phyloP scores from a whole-genome alignment of 1,140 invertebrate species.

The Drosophila kepulauana region DNA sequence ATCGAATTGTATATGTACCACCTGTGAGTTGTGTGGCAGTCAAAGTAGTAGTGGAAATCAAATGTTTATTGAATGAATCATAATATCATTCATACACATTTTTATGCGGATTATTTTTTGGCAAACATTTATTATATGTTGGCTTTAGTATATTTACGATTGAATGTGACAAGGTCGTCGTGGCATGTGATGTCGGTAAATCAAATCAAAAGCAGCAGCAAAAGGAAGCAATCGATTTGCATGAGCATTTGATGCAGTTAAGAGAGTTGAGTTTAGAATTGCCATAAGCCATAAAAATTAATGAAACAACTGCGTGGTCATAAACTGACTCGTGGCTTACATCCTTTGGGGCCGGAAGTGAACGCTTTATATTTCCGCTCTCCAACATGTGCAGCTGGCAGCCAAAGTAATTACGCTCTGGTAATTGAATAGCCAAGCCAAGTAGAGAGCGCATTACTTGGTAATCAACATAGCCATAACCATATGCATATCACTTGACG shows the following conservation, averaged over 20 bases:
- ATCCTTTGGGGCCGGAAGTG: slow-evolving; percentile 60
- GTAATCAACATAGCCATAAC: slow-evolving; percentile 24
- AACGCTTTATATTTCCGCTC: slow-evolving; percentile 50
- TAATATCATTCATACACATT: slow-evolving; percentile 15
- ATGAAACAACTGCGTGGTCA: slow-evolving; percentile 20
- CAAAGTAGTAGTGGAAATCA: slow-evolving; percentile 13
- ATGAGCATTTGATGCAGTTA: slow-evolving; percentile 12
- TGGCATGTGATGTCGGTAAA: slow-evolving; percentile 18
- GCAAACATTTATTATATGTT: neutral
- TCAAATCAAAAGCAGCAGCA: slow-evolving; percentile 6
- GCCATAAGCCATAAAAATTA: slow-evolving; percentile 33
- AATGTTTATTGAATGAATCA: slow-evolving; percentile 40
- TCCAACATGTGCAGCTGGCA: slow-evolving; percentile 13
- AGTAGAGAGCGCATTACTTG: slow-evolving; percentile 16
- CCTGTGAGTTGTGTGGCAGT: slow-evolving; percentile 31
- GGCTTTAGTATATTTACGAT: slow-evolving; percentile 19
- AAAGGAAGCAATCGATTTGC: slow-evolving; percentile 36
- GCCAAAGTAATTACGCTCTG: slow-evolving; percentile 25
- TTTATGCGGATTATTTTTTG: slow-evolving; percentile 14
- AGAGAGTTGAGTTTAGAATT: slow-evolving; percentile 18
- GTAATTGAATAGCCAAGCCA: slow-evolving; percentile 40
- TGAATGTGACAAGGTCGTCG: slow-evolving; percentile 25
- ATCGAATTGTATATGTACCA: slow-evolving; percentile 9
- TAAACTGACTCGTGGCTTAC: slow-evolving; percentile 19
- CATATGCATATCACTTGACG: slow-evolving; percentile 10